A percentile compares a stretch with the other conserved stretches of the same genome.
Conservation (phyloP, 2,888 invertebrate species). For the Sarcophaga rosellei region DNA sequence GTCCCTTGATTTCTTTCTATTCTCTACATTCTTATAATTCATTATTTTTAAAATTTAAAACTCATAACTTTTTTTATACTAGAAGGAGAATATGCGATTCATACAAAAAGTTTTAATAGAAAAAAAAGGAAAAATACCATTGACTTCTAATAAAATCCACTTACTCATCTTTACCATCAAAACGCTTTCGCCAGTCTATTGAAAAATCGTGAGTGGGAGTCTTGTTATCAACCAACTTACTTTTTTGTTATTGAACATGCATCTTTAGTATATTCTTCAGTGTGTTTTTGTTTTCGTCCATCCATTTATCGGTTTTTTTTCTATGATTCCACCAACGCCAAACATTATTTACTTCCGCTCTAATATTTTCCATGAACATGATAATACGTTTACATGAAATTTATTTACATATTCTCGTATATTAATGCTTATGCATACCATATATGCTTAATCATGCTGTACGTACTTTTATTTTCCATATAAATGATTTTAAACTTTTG, state of each 20-base stretch:
- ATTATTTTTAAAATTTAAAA: too few relatives aligned
- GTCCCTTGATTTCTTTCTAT: too few relatives aligned
- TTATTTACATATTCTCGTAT: background rate
- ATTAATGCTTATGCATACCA: background rate
- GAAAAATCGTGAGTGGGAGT: background rate
- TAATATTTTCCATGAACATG: constrained; percentile 24
- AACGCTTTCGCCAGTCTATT: background rate
- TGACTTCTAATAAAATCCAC: too few relatives aligned
- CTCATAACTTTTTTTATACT: too few relatives aligned
- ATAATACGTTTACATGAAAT: too few relatives aligned
- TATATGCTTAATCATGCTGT: constrained; percentile 12
- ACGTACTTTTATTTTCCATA: constrained; percentile 2
- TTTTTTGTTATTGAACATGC: constrained; percentile 19
- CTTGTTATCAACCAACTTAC: constrained; percentile 12
- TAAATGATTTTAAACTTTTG: constrained; percentile 23
- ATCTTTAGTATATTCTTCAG: background rate
- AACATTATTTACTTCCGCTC: constrained; percentile 50
- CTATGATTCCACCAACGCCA: background rate
- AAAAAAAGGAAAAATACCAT: too few relatives aligned
- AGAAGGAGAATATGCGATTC: too few relatives aligned
- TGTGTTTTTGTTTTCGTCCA: background rate
- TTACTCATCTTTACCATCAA: too few relatives aligned
- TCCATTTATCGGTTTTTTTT: background rate
- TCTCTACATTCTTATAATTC: too few relatives aligned
- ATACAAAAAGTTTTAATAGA: too few relatives aligned